Evolutionary conservation across 2,888 invertebrate genomes (phyloP), one percentile per base, ranked within the genome.

Genomic region (Galeopsomyia nigrocyanea): DNA sequence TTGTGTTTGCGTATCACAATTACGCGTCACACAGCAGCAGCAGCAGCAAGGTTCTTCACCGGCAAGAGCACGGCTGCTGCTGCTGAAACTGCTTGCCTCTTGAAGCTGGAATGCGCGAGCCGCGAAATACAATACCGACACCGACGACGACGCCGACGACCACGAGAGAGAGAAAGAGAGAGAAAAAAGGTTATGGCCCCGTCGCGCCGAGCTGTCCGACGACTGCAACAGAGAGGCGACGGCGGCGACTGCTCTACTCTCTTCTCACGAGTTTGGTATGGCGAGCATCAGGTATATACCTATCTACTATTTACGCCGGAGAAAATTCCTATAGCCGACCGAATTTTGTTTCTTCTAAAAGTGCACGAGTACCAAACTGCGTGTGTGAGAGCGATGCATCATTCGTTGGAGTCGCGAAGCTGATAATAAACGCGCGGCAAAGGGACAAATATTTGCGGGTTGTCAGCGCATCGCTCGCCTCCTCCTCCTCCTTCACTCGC

Each of bases 41-140:
- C 26, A 39, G 39, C 39, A 7, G 7, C 57, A 62, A 62, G 60
- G 66, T 56, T 71, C 61, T 72, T 72, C 57, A 63, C 62, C 58
- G 39, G 46, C 19, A 46, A n/a, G n/a, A n/a, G n/a, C n/a, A n/a
- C n/a, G n/a, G n/a, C n/a, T 50, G 21, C 26, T 26, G 3, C 5
- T 26, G 26, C 26, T 26, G 5, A 26, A 19, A 61, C 51, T 31
- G 1, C 17, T 26, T 5, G 26, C 26, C n/a, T n/a, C n/a, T n/a
- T 19, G 14, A 39, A 39, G 39, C 5, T 7, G 53, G 58, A 74
- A 70, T 67, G 73, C 73, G 53, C 22, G 65, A 61, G 31, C 17
- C 67, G 73, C 67, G 73, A 74, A 74, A 74, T 74, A 26, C 58
- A 70, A 73, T 69, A 62, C 57, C 60, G 22, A n/a, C 17, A 0